Evolutionary conservation across 2,113 vertebrate species (phyloP).

Genomic region (Poecilia latipinna): DNA sequence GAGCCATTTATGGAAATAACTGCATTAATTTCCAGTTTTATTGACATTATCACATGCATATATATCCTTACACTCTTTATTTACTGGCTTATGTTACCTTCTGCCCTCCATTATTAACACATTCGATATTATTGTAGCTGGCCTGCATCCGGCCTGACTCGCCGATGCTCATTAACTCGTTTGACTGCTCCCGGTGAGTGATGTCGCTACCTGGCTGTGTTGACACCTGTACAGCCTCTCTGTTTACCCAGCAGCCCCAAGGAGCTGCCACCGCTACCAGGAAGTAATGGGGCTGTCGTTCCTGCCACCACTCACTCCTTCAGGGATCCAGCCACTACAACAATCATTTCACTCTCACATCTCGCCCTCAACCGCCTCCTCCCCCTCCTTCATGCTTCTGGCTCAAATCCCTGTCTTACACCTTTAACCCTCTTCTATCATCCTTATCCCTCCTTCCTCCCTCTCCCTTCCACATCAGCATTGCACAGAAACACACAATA

Average conservation of each 20-base stretch:
- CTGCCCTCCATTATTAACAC: too few species aligned
- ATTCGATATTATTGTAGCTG: not conserved
- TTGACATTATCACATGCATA: not conserved
- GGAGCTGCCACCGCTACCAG: conserved; percentile 32
- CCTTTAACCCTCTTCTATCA: conserved; percentile 27
- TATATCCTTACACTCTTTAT: too few species aligned
- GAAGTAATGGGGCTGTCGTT: conserved; percentile 31
- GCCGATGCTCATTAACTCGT: conserved; percentile 7
- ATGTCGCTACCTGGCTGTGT: conserved; percentile 32
- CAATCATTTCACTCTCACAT: conserved; percentile 68
- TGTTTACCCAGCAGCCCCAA: conserved; percentile 21
- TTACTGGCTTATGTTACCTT: too few species aligned
- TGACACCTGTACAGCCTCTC: conserved; percentile 34
- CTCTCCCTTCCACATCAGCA: conserved; percentile 10
- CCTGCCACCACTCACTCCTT: conserved; percentile 57
- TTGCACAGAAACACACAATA: conserved; percentile 46
- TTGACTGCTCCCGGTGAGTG: conserved; percentile 22
- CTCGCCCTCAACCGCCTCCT: not conserved
- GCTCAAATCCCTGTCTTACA: conserved; percentile 35
- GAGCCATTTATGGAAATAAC: not conserved
- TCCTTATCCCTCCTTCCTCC: conserved; percentile 31
- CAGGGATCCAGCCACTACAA: conserved; percentile 67
- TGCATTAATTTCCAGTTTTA: not conserved
- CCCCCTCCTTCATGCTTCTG: conserved; percentile 21
- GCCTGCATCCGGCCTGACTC: not conserved